Conservation (phyloP, 2,888 invertebrate species). For the Agrilus cyanescens region DNA sequence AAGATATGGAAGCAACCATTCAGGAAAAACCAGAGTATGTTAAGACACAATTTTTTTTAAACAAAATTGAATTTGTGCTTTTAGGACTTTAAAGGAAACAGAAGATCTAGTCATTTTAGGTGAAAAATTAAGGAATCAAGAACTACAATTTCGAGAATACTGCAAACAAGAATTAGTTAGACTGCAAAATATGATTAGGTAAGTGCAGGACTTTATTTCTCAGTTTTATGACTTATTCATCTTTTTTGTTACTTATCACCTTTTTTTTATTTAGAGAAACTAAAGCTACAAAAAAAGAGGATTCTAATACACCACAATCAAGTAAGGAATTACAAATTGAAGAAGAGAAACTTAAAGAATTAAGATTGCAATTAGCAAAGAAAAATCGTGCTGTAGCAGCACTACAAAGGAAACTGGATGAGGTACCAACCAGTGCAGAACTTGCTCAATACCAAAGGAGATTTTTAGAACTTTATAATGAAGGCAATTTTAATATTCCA, state of each 20-base stretch:
- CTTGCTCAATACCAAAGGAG: conserved; percentile 89
- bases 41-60: conserved; percentile 21
- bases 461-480: conserved; percentile 92
- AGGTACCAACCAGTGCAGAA: conserved; percentile 86
- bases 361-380: conserved; percentile 62
- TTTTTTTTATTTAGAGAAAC: conserved; percentile 34
- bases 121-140: conserved; percentile 60
- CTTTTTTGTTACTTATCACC: conserved; percentile 19
- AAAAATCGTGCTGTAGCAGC: conserved; percentile 67
- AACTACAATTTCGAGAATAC: conserved; percentile 59
- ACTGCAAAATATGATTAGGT: conserved; percentile 38
- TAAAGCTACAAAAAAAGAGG: conserved; percentile 34
- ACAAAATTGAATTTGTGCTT: conserved; percentile 7
- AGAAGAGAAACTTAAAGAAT: conserved; percentile 46
- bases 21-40: conserved; percentile 39
- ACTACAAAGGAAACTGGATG: conserved; percentile 78
- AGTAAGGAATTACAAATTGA: conserved; percentile 44
- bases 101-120: conserved; percentile 53
- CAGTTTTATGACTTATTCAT: conserved; percentile 4
- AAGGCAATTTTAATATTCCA: conserved; percentile 50
- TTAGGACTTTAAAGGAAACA: conserved; percentile 35
- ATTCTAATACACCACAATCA: conserved; percentile 36
- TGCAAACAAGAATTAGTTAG: conserved; percentile 53
- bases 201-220: conserved; percentile 13
- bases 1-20: conserved; percentile 36